Evolutionary conservation across 2,888 invertebrate genomes (phyloP), one percentile per base, ranked within the genome.

Genomic region (Danaus chrysippus): DNA sequence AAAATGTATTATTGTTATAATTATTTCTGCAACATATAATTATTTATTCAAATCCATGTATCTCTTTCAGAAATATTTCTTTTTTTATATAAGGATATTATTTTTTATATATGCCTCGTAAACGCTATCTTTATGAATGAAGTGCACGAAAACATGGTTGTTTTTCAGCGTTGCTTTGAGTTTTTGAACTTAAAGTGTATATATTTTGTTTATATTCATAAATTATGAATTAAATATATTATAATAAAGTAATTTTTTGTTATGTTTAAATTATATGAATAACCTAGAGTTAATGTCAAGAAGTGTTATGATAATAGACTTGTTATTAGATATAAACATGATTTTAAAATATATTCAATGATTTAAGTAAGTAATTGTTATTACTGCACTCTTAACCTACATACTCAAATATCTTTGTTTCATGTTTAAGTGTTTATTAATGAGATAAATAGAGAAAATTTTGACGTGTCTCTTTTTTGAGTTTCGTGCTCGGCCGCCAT

Each of bases 61-160:
- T 34, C 2, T 34, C 23, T 1, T 34, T 6, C 23, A 34, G 23
- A 34, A 34, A 34, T 3, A 34, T 3, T 3, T 34, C 23, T 34
- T 34, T 34, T 34, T 34, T 34, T 2, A 5, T 34, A 34, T 34
- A 34, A 34, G 23, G 23, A 34, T 34, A 34, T 34, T 6, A 34
- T 15, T n/a, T 41, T 9, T 52, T 64, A 52, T 61, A 13, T 19
- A 15, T 44, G 58, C 74, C 70, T 69, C 59, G 66, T 70, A 72
- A 72, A 74, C 70, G 69, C 65, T 66, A 59, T 43, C 62, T 62
- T 65, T 67, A 76, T 82, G 82, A 80, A 83, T 83, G 78, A 79
- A 79, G 76, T 77, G 71, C 73, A 84, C 79, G 82, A 87, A 89
- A 88, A 89, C 84, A 90, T 90, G 89, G 89, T 90, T 90, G 88